These are phyloP conservation scores for Deroptyus accipitrinus DNA, from an alignment of 2,113 vertebrate species.

Conservation along the genomic window DNA sequence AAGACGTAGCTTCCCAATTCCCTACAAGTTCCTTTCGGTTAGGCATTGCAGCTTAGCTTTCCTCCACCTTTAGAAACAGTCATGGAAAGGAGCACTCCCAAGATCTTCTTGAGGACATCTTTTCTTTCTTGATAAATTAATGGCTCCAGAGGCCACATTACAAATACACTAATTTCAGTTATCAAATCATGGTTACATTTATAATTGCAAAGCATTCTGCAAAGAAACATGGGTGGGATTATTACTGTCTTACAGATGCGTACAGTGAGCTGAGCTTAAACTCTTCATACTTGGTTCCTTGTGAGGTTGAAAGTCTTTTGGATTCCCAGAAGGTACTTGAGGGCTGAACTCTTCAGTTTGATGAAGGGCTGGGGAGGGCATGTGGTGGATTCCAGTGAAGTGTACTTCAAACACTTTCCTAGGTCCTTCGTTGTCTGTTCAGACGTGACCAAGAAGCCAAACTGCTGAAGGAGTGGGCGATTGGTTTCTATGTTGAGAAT, in stretches of 20 bases:
- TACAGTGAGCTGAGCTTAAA: not conserved
- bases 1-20: not conserved
- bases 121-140: not conserved
- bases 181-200: not conserved
- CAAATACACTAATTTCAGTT: not conserved
- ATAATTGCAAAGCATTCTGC: not conserved
- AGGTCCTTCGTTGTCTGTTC: rapidly evolving
- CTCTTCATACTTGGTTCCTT: not conserved
- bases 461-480: rapidly evolving
- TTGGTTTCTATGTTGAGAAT: not conserved
- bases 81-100: not conserved
- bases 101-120: not conserved
- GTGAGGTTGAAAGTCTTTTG: not conserved
- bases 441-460: not conserved
- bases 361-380: not conserved
- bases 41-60: not conserved
- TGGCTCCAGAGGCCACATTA: not conserved
- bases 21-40: not conserved
- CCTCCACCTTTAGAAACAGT: not conserved
- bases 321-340: not conserved
- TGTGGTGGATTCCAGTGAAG: not conserved
- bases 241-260: not conserved
- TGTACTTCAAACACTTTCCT: not conserved
- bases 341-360: not conserved
- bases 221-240: not conserved